A percentile compares a stretch with the other conserved stretches of the same genome.
phyloP scores from a whole-genome alignment of 2,888 invertebrate species.

The Bimastos eiseni region DNA sequence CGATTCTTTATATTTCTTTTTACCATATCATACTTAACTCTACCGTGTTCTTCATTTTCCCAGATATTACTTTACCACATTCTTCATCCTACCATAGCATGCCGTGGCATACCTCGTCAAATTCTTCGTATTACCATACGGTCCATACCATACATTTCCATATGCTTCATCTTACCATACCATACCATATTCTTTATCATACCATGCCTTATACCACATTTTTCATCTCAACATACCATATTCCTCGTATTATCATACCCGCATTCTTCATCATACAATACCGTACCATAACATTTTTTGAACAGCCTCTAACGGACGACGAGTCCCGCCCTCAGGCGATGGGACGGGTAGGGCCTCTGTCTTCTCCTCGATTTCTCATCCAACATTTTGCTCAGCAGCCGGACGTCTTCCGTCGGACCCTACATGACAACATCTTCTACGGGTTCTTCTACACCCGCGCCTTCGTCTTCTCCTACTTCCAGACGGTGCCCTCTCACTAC shows the following conservation, averaged over 20 bases:
- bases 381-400: neutral
- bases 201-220: neutral
- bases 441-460: neutral
- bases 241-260: too few relatives aligned
- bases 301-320: neutral
- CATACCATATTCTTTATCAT: neutral
- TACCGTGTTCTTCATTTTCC: too few relatives aligned
- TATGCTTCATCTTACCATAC: neutral
- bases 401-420: neutral
- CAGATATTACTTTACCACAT: too few relatives aligned
- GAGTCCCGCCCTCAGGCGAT: neutral
- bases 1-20: too few relatives aligned
- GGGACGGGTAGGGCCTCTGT: neutral
- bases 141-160: neutral
- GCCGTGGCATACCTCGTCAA: too few relatives aligned
- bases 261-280: too few relatives aligned
- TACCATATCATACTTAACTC: too few relatives aligned
- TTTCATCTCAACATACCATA: too few relatives aligned
- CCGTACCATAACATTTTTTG: too few relatives aligned
- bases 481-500: neutral
- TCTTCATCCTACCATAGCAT: too few relatives aligned
- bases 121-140: too few relatives aligned
- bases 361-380: too few relatives aligned
- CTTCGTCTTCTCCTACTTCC: constrained; percentile 22
- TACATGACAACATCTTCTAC: neutral